Evolutionary conservation across 2,888 invertebrate genomes (phyloP).

Genomic region (Physocephala rufipes): DNA sequence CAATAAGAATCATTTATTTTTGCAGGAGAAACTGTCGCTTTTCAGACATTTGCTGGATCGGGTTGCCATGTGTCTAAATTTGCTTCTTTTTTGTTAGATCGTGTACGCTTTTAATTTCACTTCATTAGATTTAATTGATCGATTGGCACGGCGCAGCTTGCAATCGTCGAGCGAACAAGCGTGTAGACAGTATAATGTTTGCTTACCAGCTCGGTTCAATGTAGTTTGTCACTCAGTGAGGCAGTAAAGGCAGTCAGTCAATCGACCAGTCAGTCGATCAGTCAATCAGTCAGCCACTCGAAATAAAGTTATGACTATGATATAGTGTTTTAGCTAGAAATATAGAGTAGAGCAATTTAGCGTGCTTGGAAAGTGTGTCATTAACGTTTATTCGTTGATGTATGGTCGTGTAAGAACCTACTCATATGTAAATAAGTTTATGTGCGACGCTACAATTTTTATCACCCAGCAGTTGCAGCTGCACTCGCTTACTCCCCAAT

Average conservation of each 20-base stretch:
- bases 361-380: constrained; percentile 8
- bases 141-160: background rate
- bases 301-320: no score
- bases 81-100: background rate
- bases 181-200: background rate
- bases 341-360: background rate
- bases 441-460: background rate
- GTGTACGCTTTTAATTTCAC: background rate
- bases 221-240: no score
- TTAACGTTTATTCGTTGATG: background rate
- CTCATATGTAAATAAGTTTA: background rate
- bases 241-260: no score
- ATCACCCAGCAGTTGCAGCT: background rate
- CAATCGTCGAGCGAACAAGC: background rate
- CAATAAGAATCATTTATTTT: background rate
- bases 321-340: no score
- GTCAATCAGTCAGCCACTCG: no score
- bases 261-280: no score
- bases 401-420: background rate
- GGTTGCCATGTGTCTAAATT: background rate
- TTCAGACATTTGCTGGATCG: background rate
- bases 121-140: constrained; percentile 34
- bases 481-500: background rate
- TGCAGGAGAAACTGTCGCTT: background rate
- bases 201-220: background rate